Base-by-base conservation (phyloP, 2,888 invertebrate species). In the Tetragonula carbonaria region DNA sequence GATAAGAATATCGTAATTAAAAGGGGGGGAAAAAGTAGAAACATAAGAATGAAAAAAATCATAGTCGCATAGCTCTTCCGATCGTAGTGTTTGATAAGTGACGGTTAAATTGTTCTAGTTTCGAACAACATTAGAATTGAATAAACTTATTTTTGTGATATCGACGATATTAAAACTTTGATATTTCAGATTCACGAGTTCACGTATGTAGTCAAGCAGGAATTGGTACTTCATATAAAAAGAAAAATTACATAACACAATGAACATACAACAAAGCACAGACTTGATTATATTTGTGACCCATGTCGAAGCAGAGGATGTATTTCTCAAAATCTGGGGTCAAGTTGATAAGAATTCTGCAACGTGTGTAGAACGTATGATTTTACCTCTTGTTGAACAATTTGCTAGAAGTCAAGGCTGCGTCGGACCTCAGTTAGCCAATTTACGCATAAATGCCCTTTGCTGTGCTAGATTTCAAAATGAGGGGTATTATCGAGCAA, bases 301-400 rank as follows among this genome's bases (percentile, higher is more conserved):
- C 85, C 96, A 96, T 95, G 95, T 97, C 86, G 97, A 97, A 91
- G 96, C 96, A 74, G 96, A 96, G 84, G 96, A 96, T 53, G 96
- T 96, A 80, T 96, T 97, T 92, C 94, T 97, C 82, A 97, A 96
- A 95, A 95, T 97, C 92, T 97, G 96, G 95, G 97, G 97, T 51
- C 97, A 97, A 94, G 95, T 95, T 0, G 96, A 97, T 90, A 88
- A 88, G 28, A 86, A 95, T 83, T 94, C 95, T 66, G 95, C 96
- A 1, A 92, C 96, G 76, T 95, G 95, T 92, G 94, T 97, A 70
- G 96, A 97, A 91, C 95, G 95, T n/a, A 83, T 88, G 65, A 92
- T 94, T 72, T 50, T 86, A 38, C 86, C 88, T 3, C 65, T 94
- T 92, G 78, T 91, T 91, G 93, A 95, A 87, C 95, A 90, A 93